Conservation (phyloP, 2,888 invertebrate species). For the Ectobius pallidus region DNA sequence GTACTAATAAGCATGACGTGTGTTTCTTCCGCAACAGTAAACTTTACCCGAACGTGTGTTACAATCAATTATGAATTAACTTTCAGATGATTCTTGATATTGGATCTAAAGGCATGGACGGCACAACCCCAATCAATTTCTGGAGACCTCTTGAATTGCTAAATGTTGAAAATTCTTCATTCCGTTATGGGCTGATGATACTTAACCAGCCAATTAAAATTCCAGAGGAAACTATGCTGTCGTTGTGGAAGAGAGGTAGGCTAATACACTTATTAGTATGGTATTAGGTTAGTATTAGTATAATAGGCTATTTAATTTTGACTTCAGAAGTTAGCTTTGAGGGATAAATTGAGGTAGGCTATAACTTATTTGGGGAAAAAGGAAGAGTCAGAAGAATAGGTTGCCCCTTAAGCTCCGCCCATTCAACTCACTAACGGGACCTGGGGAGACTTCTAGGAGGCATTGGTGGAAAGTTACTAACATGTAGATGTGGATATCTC, state of each 20-base stretch:
- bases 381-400: neutral
- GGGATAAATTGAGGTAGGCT: neutral
- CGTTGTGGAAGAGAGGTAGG: slow-evolving; percentile 74
- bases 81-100: slow-evolving; percentile 3
- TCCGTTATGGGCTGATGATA: slow-evolving; percentile 66
- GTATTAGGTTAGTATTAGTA: neutral
- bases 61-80: neutral
- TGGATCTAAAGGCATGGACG: neutral
- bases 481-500: too few relatives aligned
- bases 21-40: neutral
- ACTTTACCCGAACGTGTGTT: neutral
- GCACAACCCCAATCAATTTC: neutral
- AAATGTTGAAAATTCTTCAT: neutral
- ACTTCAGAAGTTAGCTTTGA: neutral
- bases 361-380: neutral
- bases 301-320: neutral
- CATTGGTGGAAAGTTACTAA: too few relatives aligned
- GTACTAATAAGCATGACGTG: neutral
- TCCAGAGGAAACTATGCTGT: slow-evolving; percentile 58
- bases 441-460: too few relatives aligned
- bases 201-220: slow-evolving; percentile 68
- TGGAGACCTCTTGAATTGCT: slow-evolving; percentile 39
- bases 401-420: too few relatives aligned
- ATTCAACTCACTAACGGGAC: too few relatives aligned
- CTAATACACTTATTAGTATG: slow-evolving; percentile 26